Conservation (phyloP, 2,113 vertebrate species). For the Mus spicilegus region DNA sequence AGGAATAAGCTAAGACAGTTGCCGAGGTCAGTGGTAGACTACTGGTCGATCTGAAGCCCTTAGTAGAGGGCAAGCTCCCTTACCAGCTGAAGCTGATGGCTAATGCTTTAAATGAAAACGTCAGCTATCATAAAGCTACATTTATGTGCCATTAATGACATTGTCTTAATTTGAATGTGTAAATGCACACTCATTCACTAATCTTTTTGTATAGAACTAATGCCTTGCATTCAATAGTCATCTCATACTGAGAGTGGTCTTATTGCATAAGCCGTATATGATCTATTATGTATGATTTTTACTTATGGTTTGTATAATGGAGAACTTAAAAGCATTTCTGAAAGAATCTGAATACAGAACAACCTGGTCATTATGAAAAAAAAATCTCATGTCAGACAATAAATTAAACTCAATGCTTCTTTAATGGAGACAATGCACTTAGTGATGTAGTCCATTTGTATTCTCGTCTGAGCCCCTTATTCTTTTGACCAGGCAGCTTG, state of each 20-base stretch:
- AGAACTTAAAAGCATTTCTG: slow-evolving; percentile 59
- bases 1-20: background rate
- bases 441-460: background rate
- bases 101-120: slow-evolving; percentile 21
- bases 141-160: background rate
- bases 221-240: background rate
- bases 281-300: slow-evolving; percentile 20
- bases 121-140: slow-evolving; percentile 6
- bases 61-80: background rate
- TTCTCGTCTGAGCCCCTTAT: background rate
- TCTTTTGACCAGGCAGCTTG: background rate
- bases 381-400: slow-evolving; percentile 15
- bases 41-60: background rate
- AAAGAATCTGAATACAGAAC: slow-evolving; percentile 46
- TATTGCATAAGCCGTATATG: background rate
- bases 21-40: background rate
- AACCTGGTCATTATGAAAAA: background rate
- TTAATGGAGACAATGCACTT: slow-evolving; percentile 27
- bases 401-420: slow-evolving; percentile 44
- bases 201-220: slow-evolving; percentile 6
- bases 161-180: slow-evolving; percentile 36
- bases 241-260: background rate
- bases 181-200: background rate
- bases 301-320: slow-evolving; percentile 2
- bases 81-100: background rate